Evolutionary conservation across 2,888 invertebrate genomes (phyloP).

Genomic region (Orchesellides sinensis): DNA sequence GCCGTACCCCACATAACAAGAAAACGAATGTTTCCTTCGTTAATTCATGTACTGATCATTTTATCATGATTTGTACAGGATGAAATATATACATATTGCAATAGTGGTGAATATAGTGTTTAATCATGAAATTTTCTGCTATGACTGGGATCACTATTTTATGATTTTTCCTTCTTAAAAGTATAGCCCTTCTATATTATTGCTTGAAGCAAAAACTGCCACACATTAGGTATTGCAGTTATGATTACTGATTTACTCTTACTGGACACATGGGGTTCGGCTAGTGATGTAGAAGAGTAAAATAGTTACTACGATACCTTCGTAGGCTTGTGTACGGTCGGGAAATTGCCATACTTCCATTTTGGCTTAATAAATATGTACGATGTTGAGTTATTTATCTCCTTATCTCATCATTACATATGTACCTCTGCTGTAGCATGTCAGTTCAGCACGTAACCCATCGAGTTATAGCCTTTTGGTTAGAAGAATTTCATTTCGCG

Average conservation of each 20-base stretch:
- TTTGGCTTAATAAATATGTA: constrained; percentile 1
- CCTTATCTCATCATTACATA: constrained; percentile 5
- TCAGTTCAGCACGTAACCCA: neutral
- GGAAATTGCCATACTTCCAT: constrained; percentile 39
- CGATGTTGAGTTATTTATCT: constrained; percentile 24
- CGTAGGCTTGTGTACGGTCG: constrained; percentile 42
- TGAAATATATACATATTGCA: constrained; percentile 29
- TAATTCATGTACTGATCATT: neutral
- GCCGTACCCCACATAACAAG: constrained; percentile 27
- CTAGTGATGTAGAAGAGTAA: constrained; percentile 35
- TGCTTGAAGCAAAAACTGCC: constrained; percentile 30
- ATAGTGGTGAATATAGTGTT: constrained; percentile 29
- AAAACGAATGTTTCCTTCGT: neutral
- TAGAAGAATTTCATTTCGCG: neutral
- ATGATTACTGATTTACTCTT: constrained; percentile 31
- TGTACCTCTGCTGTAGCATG: neutral
- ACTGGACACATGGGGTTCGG: constrained; percentile 58
- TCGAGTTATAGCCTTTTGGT: neutral
- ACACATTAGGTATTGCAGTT: constrained; percentile 32
- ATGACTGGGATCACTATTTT: neutral
- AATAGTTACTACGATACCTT: constrained; percentile 54
- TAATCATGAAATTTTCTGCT: constrained; percentile 15
- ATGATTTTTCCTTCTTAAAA: neutral
- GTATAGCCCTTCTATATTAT: neutral
- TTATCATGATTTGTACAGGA: neutral